phyloP scores from a whole-genome alignment of 2,797 vertebrate genomes.

The Clarias pachynema region DNA sequence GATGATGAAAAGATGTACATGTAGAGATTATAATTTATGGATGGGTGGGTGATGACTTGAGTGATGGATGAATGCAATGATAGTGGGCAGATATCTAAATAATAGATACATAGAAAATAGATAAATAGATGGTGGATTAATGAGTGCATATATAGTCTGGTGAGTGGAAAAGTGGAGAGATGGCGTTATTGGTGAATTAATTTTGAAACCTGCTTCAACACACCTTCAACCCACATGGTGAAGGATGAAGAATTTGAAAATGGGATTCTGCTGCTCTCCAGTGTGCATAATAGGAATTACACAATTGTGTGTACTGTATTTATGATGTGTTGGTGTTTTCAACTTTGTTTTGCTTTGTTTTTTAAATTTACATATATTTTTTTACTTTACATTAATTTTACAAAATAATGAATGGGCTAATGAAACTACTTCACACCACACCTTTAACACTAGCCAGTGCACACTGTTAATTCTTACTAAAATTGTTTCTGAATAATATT shows the following conservation, averaged over 20 bases:
- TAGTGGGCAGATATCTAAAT: too few relatives aligned
- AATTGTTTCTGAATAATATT: not conserved
- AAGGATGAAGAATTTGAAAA: not conserved
- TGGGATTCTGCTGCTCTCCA: constrained; percentile 4
- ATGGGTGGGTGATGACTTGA: not conserved
- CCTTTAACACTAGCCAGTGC: not conserved
- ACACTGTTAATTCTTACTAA: not conserved
- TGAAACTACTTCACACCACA: not conserved
- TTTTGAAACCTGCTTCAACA: not conserved
- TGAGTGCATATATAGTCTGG: not conserved
- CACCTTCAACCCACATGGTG: not conserved
- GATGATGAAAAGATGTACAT: not conserved
- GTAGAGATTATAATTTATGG: not conserved
- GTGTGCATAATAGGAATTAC: not conserved
- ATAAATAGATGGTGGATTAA: not conserved
- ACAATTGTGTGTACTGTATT: not conserved
- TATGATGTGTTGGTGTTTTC: not conserved
- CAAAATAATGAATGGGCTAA: not conserved
- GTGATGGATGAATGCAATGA: not conserved
- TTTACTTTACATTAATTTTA: not conserved
- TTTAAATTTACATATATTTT: too few relatives aligned
- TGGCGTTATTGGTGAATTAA: not conserved
- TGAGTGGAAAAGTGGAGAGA: not conserved
- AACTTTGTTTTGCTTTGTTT: not conserved
- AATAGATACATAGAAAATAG: not conserved